Percentiles rank a stretch among this genome's conserved stretches.
phyloP scores from a whole-genome alignment of 2,888 invertebrate species.

The Podotricha telesiphe region DNA sequence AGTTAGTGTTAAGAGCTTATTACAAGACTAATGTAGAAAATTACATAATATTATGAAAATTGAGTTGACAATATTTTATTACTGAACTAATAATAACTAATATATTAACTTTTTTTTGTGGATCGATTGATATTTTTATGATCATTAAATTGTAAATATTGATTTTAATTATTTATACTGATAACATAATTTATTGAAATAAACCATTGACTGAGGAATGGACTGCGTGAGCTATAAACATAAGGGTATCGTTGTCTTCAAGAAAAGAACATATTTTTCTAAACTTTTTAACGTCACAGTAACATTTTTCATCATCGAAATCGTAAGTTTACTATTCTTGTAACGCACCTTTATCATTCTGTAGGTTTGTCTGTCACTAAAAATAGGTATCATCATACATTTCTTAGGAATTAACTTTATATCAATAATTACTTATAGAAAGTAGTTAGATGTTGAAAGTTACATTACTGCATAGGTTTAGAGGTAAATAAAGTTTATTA shows the following conservation, averaged over 20 bases:
- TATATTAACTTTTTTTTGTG: background rate
- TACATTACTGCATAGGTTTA: slow-evolving; percentile 48
- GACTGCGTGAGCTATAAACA: slow-evolving; percentile 72
- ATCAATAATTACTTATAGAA: slow-evolving; percentile 55
- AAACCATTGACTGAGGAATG: slow-evolving; percentile 72
- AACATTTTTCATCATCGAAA: slow-evolving; percentile 62
- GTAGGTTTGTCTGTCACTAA: slow-evolving; percentile 49
- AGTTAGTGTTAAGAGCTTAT: background rate
- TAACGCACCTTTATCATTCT: slow-evolving; percentile 58
- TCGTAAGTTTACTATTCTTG: slow-evolving; percentile 72
- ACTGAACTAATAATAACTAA: too few species aligned
- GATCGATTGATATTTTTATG: slow-evolving; percentile 8
- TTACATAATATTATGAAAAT: background rate
- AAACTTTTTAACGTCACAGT: slow-evolving; percentile 79
- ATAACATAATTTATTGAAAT: slow-evolving; percentile 30
- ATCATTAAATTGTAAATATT: slow-evolving; percentile 8
- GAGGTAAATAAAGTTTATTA: slow-evolving; percentile 45
- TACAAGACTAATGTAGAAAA: background rate
- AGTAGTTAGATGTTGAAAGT: slow-evolving; percentile 74
- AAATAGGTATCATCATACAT: slow-evolving; percentile 48
- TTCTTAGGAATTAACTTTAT: slow-evolving; percentile 52
- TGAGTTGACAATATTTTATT: background rate
- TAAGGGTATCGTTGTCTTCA: slow-evolving; percentile 74
- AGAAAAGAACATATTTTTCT: slow-evolving; percentile 79
- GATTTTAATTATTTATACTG: slow-evolving; percentile 17